phyloP scores from a whole-genome alignment of 2,113 vertebrate species.

The Propithecus coquereli region DNA sequence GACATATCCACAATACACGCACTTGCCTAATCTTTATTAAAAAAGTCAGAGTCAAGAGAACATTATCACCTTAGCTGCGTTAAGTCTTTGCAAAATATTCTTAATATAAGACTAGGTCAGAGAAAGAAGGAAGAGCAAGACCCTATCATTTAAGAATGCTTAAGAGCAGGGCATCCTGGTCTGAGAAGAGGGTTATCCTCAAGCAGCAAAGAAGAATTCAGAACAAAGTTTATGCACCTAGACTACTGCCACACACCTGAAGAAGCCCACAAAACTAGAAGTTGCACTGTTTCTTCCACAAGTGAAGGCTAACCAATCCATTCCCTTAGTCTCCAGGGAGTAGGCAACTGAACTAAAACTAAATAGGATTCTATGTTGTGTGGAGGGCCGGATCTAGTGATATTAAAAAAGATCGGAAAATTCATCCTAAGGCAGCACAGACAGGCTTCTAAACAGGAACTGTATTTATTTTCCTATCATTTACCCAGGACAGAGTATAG shows the following conservation, averaged over 20 bases:
- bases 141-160: not conserved
- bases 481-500: not conserved
- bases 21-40: slow-evolving; percentile 41
- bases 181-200: not conserved
- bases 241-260: not conserved
- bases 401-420: not conserved
- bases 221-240: not conserved
- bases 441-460: not conserved
- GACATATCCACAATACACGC: not conserved
- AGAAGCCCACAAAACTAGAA: slow-evolving; percentile 2
- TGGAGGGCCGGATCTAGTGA: not conserved
- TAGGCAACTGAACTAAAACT: not conserved
- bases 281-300: not conserved
- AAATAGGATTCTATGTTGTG: not conserved
- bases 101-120: not conserved
- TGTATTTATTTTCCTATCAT: not conserved
- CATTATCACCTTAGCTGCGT: not conserved
- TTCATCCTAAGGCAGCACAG: not conserved
- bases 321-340: not conserved
- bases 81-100: slow-evolving; percentile 35
- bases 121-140: not conserved
- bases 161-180: not conserved
- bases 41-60: slow-evolving; percentile 43
- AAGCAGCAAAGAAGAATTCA: slow-evolving; percentile 23
- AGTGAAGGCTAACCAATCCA: not conserved